Conservation (phyloP, 2,797 vertebrate genomes). For the Chromobotia macracanthus region DNA sequence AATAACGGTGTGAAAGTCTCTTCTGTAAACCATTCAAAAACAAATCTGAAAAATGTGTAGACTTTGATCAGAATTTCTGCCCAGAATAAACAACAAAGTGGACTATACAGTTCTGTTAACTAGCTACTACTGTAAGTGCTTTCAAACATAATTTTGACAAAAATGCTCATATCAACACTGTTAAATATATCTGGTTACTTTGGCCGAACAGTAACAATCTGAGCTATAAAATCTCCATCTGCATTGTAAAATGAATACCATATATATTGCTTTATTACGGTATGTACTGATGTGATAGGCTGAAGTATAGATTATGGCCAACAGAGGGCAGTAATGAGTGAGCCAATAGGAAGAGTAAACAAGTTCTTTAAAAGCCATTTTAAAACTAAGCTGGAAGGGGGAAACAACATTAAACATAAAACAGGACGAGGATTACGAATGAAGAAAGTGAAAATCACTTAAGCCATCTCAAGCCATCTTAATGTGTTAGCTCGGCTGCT, state of each 20-base stretch:
- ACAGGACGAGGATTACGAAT: conserved; percentile 1
- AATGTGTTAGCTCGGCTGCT: not conserved
- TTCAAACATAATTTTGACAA: no score
- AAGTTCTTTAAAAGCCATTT: not conserved
- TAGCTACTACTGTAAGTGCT: no score
- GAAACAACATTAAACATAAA: not conserved
- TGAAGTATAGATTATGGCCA: conserved; percentile 30
- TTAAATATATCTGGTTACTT: not conserved
- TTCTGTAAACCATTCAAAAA: no score
- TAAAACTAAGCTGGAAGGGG: not conserved
- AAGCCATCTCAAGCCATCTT: not conserved
- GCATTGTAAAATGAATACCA: not conserved
- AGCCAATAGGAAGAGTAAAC: conserved; percentile 2
- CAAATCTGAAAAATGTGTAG: no score
- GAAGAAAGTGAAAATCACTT: conserved; percentile 1
- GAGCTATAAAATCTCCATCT: not conserved
- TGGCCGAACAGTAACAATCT: not conserved
- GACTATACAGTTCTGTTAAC: no score
- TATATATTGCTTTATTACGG: conserved; percentile 25
- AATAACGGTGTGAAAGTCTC: no score
- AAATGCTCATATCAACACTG: no score
- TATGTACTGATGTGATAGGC: conserved; percentile 4
- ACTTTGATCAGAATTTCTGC: no score
- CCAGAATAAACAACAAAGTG: no score
- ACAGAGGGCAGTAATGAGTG: conserved; percentile 43